Conservation (phyloP, 1,140 invertebrate species). For the Spodoptera frugiperda region DNA sequence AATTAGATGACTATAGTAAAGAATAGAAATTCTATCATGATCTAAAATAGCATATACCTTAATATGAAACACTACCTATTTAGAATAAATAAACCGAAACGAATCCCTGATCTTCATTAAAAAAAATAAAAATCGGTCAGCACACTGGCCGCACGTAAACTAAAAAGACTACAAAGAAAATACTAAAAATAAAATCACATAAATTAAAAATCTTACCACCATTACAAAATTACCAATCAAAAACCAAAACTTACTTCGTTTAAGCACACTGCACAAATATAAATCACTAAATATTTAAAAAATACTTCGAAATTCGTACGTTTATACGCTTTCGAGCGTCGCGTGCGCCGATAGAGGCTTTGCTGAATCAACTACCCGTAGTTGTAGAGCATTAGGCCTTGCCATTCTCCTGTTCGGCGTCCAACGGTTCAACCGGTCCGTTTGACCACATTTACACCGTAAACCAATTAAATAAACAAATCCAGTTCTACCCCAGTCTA, state of each 20-base stretch:
- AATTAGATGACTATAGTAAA: too few species aligned
- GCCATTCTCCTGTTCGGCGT: constrained; percentile 54
- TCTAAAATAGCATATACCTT: too few species aligned
- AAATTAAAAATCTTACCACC: too few species aligned
- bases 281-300: not conserved
- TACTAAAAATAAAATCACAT: not conserved
- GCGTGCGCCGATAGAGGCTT: constrained; percentile 59
- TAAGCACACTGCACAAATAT: constrained; percentile 32
- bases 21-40: too few species aligned
- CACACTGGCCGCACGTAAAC: too few species aligned
- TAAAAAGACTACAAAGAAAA: too few species aligned
- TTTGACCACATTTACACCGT: constrained; percentile 50
- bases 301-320: constrained; percentile 10
- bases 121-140: too few species aligned
- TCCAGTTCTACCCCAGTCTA: constrained; percentile 3
- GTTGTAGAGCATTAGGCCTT: constrained; percentile 36
- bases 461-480: not conserved
- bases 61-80: too few species aligned
- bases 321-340: constrained; percentile 33
- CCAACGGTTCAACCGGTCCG: constrained; percentile 50
- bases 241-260: constrained; percentile 19
- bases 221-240: too few species aligned
- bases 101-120: too few species aligned
- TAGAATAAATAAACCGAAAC: too few species aligned
- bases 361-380: constrained; percentile 53